Evolutionary conservation across 1,140 invertebrate genomes (phyloP).

Genomic region (Zophobas atratus): DNA sequence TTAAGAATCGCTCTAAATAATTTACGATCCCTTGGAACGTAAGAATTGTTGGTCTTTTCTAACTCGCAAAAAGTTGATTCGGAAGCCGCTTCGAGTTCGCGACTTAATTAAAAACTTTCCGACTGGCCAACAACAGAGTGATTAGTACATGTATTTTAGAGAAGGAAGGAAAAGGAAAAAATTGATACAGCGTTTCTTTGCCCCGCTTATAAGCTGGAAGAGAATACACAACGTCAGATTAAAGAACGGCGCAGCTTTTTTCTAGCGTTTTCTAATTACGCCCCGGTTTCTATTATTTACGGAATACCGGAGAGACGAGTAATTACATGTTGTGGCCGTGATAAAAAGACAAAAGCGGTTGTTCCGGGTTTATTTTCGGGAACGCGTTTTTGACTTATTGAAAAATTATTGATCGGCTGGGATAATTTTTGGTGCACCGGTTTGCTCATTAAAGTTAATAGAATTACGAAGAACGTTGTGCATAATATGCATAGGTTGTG

Average conservation of each 20-base stretch:
- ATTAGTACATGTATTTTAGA: slow-evolving; percentile 27
- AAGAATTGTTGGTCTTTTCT: slow-evolving; percentile 8
- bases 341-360: no score
- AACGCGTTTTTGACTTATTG: no score
- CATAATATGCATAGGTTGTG: no score
- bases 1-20: slow-evolving; percentile 11
- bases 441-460: no score
- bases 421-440: no score
- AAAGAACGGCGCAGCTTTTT: slow-evolving; percentile 22
- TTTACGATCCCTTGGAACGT: slow-evolving; percentile 9
- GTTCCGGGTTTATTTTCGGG: no score
- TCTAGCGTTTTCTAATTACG: slow-evolving; percentile 37
- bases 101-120: slow-evolving; percentile 38
- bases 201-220: slow-evolving; percentile 21
- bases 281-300: slow-evolving; percentile 36
- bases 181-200: slow-evolving; percentile 17
- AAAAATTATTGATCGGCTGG: no score
- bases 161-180: slow-evolving; percentile 7
- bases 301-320: slow-evolving; percentile 19
- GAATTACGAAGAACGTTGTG: no score
- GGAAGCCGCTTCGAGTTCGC: slow-evolving; percentile 1
- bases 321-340: neutral
- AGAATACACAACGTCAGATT: slow-evolving; percentile 26
- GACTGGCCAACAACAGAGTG: slow-evolving; percentile 19
- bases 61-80: neutral